Base-by-base conservation (phyloP, 1,140 invertebrate species). In the Cyrtorhinus lividipennis region DNA sequence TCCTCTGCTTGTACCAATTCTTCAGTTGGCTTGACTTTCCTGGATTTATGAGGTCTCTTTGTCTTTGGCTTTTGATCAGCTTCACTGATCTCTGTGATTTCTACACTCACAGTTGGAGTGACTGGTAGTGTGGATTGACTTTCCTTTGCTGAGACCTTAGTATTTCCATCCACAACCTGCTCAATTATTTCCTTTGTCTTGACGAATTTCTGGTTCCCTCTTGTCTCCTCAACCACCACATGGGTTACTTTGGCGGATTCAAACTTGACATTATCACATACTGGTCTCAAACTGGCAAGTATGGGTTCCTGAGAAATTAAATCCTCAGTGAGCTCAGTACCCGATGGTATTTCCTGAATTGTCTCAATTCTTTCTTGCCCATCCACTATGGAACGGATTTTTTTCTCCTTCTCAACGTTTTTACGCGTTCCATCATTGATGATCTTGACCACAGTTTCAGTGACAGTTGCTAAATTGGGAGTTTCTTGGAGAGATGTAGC, bases 51-150 rank as follows among this genome's bases (percentile, higher is more conserved):
- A n/a, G n/a, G n/a, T n/a, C n/a, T n/a, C n/a, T n/a, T n/a, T n/a
- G n/a, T 38, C 30, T 38, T 38, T 8, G 30, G 5, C 5, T 38
- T 15, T 38, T 38, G 30, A 38, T 8, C 15, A 15, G 30, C 30
- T 15, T 66, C 66, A 13, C n/a, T n/a, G n/a, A 63, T 61, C 18
- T 24, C 61, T 68, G 59, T 68, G 62, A 25, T 64, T 53, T 20
- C 67, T 66, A 5, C 30, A 38, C n/a, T 38, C 30, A 38, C 5
- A 38, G 30, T 5, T 15, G 30, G 30, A 38, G 30, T 38, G 30
- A 38, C 15, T 15, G 5, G 5, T 38, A 8, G 5, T 13, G 25
- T 30, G 30, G 22, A 12, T 2, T 2, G n/a, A 44, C 13, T 38
- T 61, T 61, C 25, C 30, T 25, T 30, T 30, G 20, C 59, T 12